These are phyloP conservation scores for Helobdella robusta DNA, from an alignment of 2,888 invertebrate species.

Conservation along the genomic window DNA sequence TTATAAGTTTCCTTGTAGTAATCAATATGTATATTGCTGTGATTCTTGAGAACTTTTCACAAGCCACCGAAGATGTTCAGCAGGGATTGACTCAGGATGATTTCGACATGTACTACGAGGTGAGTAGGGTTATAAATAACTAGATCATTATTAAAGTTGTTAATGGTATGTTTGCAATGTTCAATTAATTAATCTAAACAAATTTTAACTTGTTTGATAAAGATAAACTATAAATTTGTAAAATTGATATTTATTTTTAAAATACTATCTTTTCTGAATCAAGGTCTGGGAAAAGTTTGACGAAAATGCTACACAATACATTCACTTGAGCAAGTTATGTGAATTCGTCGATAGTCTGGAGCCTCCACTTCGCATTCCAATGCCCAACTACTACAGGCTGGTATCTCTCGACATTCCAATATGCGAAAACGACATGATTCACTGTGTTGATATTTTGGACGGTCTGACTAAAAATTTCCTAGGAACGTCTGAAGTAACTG, in stretches of 20 bases:
- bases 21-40: constrained; percentile 99
- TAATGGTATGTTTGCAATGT: background rate
- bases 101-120: constrained; percentile 97
- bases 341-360: constrained; percentile 92
- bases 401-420: constrained; percentile 97
- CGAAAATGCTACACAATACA: constrained; percentile 93
- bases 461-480: constrained; percentile 97
- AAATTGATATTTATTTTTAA: background rate
- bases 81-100: constrained; percentile 82
- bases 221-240: no score
- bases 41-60: constrained; percentile 96
- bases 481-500: constrained; percentile 72
- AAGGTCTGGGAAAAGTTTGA: constrained; percentile 93
- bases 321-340: constrained; percentile 78
- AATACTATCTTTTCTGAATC: background rate
- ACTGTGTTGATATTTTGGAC: constrained; percentile 95
- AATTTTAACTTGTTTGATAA: no score
- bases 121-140: background rate
- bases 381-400: constrained; percentile 92
- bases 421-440: constrained; percentile 89
- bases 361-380: constrained; percentile 86
- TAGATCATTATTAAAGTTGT: background rate
- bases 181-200: no score
- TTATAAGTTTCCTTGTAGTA: constrained; percentile 94
- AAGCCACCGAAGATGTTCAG: constrained; percentile 88